Base-by-base conservation (phyloP, 1,140 invertebrate genomes). In the Spodoptera litura region DNA sequence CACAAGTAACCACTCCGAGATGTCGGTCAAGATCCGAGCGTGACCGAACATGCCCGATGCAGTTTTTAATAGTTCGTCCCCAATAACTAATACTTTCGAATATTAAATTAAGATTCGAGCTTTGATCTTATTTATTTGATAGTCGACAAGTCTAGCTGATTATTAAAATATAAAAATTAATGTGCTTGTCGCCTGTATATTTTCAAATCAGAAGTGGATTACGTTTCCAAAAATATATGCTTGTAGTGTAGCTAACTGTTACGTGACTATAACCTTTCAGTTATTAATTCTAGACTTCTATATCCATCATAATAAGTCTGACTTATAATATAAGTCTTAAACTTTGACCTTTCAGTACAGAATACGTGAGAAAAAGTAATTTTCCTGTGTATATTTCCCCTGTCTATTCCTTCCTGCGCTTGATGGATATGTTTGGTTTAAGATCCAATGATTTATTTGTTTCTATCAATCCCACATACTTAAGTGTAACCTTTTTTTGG, bases 21-120 rank as follows among this genome's bases (percentile, higher is more conserved):
- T 59, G 9, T 78, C 76, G 76, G 80, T 78, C 80, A 81, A 78
- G 76, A 75, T 35, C 59, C 59, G 35, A 25, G 38, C 53, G 2
- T 56, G 53, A 73, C 35, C 25, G 56, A 20, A 35, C 38, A 74
- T 61, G 56, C 56, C 20, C 38, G 35, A 74, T 74, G 55, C 56
- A 74, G 44, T 74, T 61, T 74, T 74, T 74, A 70, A 70, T 70
- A 70, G 66, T 52, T 70, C 52, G 66, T 31, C 55, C 52, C 53
- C 52, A 72, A 72, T 72, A 72, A 53, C 44, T 51, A 25, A 52
- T 64, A 38, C 66, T 53, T 44, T 44, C 3, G 38, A 31, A 58
- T 55, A 74, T 74, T 49, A 62, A 61, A 51, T 74, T 49, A 31
- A 61, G 56, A 49, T 61, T 74, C 20, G 44, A 9, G 56, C 72